Conservation (phyloP, 1,140 invertebrate genomes). For the Belonocnema kinseyi region DNA sequence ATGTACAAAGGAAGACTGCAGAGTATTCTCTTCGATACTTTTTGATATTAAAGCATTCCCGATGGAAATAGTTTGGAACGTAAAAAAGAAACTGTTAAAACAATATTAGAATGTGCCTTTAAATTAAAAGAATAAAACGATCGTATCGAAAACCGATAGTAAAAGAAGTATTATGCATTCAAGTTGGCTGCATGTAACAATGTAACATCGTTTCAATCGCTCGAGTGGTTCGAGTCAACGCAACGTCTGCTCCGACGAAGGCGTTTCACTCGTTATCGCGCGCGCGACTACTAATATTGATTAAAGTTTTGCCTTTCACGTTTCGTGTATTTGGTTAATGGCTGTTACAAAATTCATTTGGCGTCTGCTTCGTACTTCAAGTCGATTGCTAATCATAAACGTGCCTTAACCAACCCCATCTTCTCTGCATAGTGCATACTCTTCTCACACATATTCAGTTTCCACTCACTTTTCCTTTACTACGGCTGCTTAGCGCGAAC, state of each 20-base stretch:
- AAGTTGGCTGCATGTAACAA: neutral
- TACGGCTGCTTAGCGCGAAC: slow-evolving; percentile 58
- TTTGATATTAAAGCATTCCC: too few relatives aligned
- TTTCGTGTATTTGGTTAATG: slow-evolving; percentile 14
- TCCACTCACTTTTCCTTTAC: slow-evolving; percentile 46
- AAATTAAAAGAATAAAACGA: neutral
- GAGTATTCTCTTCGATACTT: too few relatives aligned
- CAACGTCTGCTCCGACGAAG: neutral
- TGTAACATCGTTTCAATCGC: neutral
- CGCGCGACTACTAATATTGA: slow-evolving; percentile 18
- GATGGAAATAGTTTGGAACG: neutral
- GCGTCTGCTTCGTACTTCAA: slow-evolving; percentile 36
- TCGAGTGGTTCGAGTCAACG: slow-evolving; percentile 11
- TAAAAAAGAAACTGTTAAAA: neutral
- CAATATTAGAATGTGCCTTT: too few relatives aligned
- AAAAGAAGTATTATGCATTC: neutral
- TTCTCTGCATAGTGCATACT: slow-evolving; percentile 30
- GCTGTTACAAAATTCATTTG: slow-evolving; percentile 47
- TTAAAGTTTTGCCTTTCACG: slow-evolving; percentile 15
- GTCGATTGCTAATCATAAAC: slow-evolving; percentile 53
- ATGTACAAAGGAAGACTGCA: too few relatives aligned
- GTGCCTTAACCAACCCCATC: slow-evolving; percentile 30
- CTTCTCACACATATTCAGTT: slow-evolving; percentile 52
- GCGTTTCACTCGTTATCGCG: slow-evolving; percentile 1
- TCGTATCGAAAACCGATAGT: slow-evolving; percentile 2